Evolutionary conservation across 2,113 vertebrate genomes (phyloP), one percentile per base, ranked within the genome.

Genomic region (Cyanistes caeruleus): DNA sequence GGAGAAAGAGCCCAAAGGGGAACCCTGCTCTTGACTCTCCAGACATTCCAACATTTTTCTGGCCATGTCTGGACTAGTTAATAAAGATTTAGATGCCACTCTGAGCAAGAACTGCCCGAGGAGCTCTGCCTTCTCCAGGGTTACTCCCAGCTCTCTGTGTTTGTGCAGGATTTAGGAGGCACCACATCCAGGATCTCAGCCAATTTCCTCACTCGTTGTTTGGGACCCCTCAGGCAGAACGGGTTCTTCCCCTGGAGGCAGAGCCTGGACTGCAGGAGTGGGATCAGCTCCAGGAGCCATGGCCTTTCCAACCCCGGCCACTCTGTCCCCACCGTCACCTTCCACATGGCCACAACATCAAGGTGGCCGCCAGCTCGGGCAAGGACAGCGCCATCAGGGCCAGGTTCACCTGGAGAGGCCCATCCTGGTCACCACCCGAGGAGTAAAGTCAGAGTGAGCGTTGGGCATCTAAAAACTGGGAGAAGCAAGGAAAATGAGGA

Each of bases 231-330:
- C 43, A 89, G 87, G 58, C 95, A 65, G 31, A 98, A 98, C 0
- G 24, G 97, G 41, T 96, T 99, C 37, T 98, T 98, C 84, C 98
- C 98, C 1, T 84, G 90, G 0, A 95, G 97, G 41, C 94, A 98
- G 39, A 97, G 98, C 73, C 84, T 97, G 5, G 97, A 84, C 65
- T 99, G 98, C 0, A 97, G 99, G 15, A 97, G 97, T 0, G 98
- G 99, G 39, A 98, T 94, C 24, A 98, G 98, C 76, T 97, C 98
- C 3, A 81, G 91, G 7, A 75, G 96, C 51, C 97, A 94, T 0
- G 97, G 98, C 44, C 94, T 99, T 60, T 97, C 97, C 75, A 97
- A 97, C 20, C 98, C 98, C 41, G 97, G 98, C 94, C 98, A 98
- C 59, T 84, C 94, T 1, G 62, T 60, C 11, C 98, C 98, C 13